A percentile compares a stretch with the other conserved stretches of the same genome.
phyloP scores from a whole-genome alignment of 2,888 invertebrate genomes.

The Drosophila kambysellisi region DNA sequence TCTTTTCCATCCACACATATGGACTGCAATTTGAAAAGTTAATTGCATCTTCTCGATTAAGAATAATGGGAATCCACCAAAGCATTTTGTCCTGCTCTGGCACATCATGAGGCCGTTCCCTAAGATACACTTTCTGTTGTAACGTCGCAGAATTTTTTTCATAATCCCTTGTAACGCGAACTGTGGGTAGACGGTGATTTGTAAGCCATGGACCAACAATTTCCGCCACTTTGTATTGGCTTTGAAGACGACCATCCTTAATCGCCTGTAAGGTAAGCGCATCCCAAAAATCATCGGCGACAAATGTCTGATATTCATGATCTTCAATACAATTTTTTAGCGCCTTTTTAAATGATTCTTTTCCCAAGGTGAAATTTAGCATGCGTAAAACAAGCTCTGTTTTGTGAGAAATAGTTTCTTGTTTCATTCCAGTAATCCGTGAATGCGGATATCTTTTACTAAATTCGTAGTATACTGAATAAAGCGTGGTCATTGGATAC shows the following conservation, averaged over 20 bases:
- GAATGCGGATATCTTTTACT: constrained; percentile 92
- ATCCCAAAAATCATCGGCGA: constrained; percentile 92
- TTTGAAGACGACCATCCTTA: constrained; percentile 87
- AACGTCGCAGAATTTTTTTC: constrained; percentile 87
- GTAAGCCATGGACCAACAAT: constrained; percentile 94
- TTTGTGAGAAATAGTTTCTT: constrained; percentile 90
- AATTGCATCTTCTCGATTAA: constrained; percentile 87
- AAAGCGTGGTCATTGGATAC: constrained; percentile 92
- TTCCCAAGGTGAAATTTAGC: constrained; percentile 94
- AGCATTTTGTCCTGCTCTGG: constrained; percentile 89
- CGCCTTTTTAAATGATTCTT: constrained; percentile 90
- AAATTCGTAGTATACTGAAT: constrained; percentile 92
- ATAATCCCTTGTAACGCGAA: constrained; percentile 90
- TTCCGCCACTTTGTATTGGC: constrained; percentile 87
- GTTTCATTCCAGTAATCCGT: constrained; percentile 90
- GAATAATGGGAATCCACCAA: constrained; percentile 91
- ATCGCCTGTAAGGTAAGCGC: constrained; percentile 89
- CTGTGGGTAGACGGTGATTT: constrained; percentile 91
- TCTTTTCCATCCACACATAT: constrained; percentile 88
- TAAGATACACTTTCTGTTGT: constrained; percentile 88
- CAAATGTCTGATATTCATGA: constrained; percentile 90
- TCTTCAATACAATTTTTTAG: constrained; percentile 89
- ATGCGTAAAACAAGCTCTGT: constrained; percentile 94
- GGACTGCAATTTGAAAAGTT: constrained; percentile 87
- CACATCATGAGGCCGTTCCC: constrained; percentile 90